phyloP scores from a whole-genome alignment of 2,888 invertebrate species.

The Sthenelais limicola region DNA sequence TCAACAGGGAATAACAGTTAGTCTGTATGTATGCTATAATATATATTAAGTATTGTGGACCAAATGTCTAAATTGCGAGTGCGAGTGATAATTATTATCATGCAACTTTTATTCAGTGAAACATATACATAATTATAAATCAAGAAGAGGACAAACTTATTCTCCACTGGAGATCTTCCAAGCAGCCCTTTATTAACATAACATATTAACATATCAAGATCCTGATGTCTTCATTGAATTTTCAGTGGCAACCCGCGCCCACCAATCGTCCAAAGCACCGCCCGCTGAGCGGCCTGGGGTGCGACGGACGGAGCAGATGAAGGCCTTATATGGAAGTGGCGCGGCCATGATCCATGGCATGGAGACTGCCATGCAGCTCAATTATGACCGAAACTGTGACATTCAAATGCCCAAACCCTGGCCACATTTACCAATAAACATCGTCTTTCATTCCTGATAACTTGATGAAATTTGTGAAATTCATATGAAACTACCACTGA shows the following conservation, averaged over 20 bases:
- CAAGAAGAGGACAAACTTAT: too few relatives aligned
- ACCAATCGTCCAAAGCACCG: conserved; percentile 55
- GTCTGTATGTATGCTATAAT: background rate
- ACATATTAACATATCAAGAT: too few relatives aligned
- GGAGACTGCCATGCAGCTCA: conserved; percentile 81
- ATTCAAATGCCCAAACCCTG: conserved; percentile 78
- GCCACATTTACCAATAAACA: conserved; percentile 81
- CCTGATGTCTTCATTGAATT: too few relatives aligned
- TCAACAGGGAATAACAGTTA: background rate
- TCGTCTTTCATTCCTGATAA: conserved; percentile 53
- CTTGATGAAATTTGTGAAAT: too few relatives aligned
- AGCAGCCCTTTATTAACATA: too few relatives aligned
- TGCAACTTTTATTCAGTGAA: too few relatives aligned
- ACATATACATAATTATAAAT: too few relatives aligned
- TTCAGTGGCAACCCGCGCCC: conserved; percentile 15
- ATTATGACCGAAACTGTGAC: conserved; percentile 79
- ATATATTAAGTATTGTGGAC: background rate
- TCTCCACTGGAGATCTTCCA: too few relatives aligned
- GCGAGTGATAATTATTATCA: too few relatives aligned
- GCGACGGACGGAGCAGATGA: conserved; percentile 58
- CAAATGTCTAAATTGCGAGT: too few relatives aligned
- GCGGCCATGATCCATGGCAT: conserved; percentile 81
- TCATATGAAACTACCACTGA: too few relatives aligned
- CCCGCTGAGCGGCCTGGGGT: conserved; percentile 68
- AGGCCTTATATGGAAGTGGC: conserved; percentile 78